Evolutionary conservation across 2,888 invertebrate genomes (phyloP), one percentile per base, ranked within the genome.

Genomic region (Lymantria monacha): DNA sequence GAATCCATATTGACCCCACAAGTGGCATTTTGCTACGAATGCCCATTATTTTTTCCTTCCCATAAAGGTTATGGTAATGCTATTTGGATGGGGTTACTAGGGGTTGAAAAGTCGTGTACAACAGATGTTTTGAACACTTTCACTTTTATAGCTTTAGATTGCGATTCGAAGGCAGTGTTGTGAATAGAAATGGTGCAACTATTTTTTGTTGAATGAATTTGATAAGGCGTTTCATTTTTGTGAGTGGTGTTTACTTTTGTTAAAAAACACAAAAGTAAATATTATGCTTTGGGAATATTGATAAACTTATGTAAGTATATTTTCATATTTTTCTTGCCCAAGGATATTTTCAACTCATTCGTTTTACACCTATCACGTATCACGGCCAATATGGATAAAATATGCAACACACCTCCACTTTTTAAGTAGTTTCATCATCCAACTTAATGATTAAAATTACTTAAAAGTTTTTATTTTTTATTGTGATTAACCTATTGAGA

Each of bases 41-140:
- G 78, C 72, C 84, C 82, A 84, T 87, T 87, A 85, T 84, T 81
- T 87, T 80, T 83, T 85, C 82, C 79, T 76, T 76, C 72, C 83
- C 83, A 85, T 87, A 87, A 85, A 87, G 83, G 88, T 86, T 85
- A 86, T 87, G 85, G 80, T 85, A 86, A 88, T 85, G 79, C 73
- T 69, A 68, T 63, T 74, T 70, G 60, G 80, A 84, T 85, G 82
- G 87, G 87, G 86, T 85, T 80, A 78, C 59, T 59, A 60, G 54
- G 77, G 74, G 72, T 65, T 63, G 59, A 48, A 46, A 68, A 73
- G 74, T 70, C 76, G 70, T 80, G 77, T 75, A 68, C 69, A 75
- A 84, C 87, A 87, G 83, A 83, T 86, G 86, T 81, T 66, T 83
- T 74, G 75, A 75, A 66, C 63, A 67, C 64, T 69, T 79, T 74